Base-by-base conservation (phyloP, 1,140 invertebrate genomes). In the Drosophila trapezifrons region DNA sequence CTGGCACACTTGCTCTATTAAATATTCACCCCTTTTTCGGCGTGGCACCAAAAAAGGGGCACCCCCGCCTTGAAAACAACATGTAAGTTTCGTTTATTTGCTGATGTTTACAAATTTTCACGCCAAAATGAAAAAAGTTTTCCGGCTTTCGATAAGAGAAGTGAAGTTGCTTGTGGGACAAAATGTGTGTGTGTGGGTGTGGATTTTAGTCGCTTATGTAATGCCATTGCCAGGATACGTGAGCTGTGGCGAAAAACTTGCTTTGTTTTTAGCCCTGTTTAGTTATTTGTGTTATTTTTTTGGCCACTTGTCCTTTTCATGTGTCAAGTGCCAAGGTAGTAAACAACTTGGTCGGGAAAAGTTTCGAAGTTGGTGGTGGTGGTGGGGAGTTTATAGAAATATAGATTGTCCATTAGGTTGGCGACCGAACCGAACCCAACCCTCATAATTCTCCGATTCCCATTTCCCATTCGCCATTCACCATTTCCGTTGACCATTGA, bases 31-130 rank as follows among this genome's bases (percentile, higher is more conserved):
- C 83, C 74, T 86, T 87, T 78, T 74, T 51, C 42, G 29, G 32
- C n/a, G 15, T 42, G 40, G 32, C 32, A 25, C 27, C 22, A 9
- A 13, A 25, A 22, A 29, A 32, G 25, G 22, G 18, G 27, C 52
- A 54, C 22, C 32, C 40, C 40, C n/a, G 49, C 49, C 49, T 35
- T 35, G 29, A 20, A 52, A 32, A 51, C 40, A 62, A 57, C 79
- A 72, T 80, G 72, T 64, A 77, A 84, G 64, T 85, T 85, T 75
- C 78, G 69, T 78, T 85, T 80, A 80, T 82, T 57, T 83, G 80
- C 82, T 86, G 82, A 86, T 86, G 82, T 87, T 86, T 90, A 87
- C 84, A 87, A 87, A 87, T 87, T 87, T 87, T 84, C 84, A 89
- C 85, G 84, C 72, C 72, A 83, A 87, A 87, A 87, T 87, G 84